Conservation (phyloP, 1,140 invertebrate species). For the Drosophila orosa region DNA sequence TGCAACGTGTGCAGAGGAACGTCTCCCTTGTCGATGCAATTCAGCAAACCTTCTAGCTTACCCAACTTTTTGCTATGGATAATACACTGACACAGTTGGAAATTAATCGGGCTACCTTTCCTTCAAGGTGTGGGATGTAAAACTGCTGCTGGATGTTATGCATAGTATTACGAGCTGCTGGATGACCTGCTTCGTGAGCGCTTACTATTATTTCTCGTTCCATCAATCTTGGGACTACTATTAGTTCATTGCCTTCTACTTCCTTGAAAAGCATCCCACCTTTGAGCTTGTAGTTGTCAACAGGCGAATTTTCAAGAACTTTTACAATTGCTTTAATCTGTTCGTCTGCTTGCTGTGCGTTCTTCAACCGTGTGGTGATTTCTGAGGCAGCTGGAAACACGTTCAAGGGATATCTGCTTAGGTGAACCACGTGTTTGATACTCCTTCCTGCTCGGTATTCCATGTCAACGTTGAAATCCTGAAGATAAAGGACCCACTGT, state of each 20-base stretch:
- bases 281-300: not conserved
- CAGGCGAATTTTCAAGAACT: not conserved
- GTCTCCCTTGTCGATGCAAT: slow-evolving; percentile 2
- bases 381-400: not conserved
- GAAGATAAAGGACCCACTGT: not conserved
- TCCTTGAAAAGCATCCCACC: not conserved
- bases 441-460: slow-evolving; percentile 1
- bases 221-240: not conserved
- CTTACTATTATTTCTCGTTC: not conserved
- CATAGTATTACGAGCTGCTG: not conserved
- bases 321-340: not conserved
- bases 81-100: not conserved
- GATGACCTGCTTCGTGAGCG: not conserved
- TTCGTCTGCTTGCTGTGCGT: not conserved
- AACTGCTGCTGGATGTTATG: not conserved
- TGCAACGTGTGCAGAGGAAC: not conserved
- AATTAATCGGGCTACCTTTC: slow-evolving; percentile 11
- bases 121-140: not conserved
- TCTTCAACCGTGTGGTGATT: not conserved
- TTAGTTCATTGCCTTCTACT: not conserved
- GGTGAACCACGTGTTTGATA: not conserved
- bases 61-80: not conserved
- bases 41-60: not conserved
- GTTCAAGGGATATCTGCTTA: not conserved
- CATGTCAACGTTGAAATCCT: not conserved